Base-by-base conservation (phyloP, 53 echinoderm and acorn worm genomes). In the Arbacia lixula region DNA sequence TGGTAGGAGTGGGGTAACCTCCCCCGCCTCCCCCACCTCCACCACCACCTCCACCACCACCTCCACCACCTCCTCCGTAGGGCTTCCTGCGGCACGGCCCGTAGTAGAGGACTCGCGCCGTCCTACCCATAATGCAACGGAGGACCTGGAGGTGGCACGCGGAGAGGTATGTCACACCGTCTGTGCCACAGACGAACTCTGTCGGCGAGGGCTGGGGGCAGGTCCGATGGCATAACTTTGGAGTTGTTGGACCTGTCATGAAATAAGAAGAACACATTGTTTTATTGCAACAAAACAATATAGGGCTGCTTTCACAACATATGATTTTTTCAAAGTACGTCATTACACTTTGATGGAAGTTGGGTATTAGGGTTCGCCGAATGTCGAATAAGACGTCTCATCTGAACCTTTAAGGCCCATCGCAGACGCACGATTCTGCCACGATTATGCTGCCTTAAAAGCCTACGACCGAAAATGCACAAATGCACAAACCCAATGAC, bases 151-250 rank as follows among this genome's bases (percentile, higher is more conserved):
- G 64, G 31, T 81, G 82, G 12, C 82, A 81, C 26, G 62, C 64
- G 17, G 82, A 81, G 1, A 81, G 20, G 61, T 81, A 81, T 20
- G 82, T 81, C 11, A 81, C 64, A 0, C 82, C 82, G 12, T 81
- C 49, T 8, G 82, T 81, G 20, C 82, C 82, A 20, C 82, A 81
- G 30, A 64, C 82, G 57, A 78, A 36, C 19, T 60, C 78, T 64
- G 77, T 37, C 36, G 36, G 36, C 2, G 58, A 12, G 16, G 58
- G 56, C 2, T 77, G 77, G 31, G 77, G 77, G 24, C 77, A 77
- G 20, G 20, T 37, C 38, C 14, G 22, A 10, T 2, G 60, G 36
- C 77, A 77, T 10, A 58, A 22, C 35, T 57, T 77, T 77, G 22
- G 77, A 22, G 77, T 77, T 58, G 77, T 36, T 21, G 77, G 58